Evolutionary conservation across 37 sponge, comb jelly and placozoan species (phyloP).

Genomic region (Haliclona indistincta): DNA sequence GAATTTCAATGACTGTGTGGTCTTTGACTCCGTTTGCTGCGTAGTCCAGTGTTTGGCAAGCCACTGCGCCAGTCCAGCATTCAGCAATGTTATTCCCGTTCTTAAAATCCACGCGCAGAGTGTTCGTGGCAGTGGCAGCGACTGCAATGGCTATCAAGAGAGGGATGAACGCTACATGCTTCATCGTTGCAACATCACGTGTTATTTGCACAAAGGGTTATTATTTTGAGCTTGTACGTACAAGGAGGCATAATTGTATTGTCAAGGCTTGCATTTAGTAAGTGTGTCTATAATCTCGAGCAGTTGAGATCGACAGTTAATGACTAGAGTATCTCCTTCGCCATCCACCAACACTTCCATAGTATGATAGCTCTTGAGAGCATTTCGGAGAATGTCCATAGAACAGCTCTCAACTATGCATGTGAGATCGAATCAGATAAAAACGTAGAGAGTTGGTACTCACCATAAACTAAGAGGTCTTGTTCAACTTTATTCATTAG

Average conservation of each 20-base stretch:
- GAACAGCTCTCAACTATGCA: conserved; percentile 66
- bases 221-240: not conserved
- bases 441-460: not conserved
- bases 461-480: conserved; percentile 1
- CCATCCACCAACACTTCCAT: conserved; percentile 31
- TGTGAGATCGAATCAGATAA: not conserved
- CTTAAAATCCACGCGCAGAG: not conserved
- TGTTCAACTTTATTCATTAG: conserved; percentile 6
- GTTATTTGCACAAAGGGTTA: not conserved
- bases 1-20: not conserved
- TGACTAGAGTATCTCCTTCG: not conserved
- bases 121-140: not conserved
- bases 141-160: not conserved
- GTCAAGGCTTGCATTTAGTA: conserved; percentile 18
- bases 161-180: not conserved
- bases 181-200: not conserved
- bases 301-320: conserved; percentile 7
- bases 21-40: not conserved
- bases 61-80: not conserved
- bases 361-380: conserved; percentile 37
- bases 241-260: not conserved
- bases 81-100: not conserved
- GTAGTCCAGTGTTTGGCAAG: conserved; percentile 6
- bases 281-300: conserved; percentile 20
- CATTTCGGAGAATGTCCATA: conserved; percentile 69